A percentile compares a stretch with the other conserved stretches of the same genome.
Conservation (phyloP, 2,888 invertebrate species). For the Melikaiella ostensackeni region DNA sequence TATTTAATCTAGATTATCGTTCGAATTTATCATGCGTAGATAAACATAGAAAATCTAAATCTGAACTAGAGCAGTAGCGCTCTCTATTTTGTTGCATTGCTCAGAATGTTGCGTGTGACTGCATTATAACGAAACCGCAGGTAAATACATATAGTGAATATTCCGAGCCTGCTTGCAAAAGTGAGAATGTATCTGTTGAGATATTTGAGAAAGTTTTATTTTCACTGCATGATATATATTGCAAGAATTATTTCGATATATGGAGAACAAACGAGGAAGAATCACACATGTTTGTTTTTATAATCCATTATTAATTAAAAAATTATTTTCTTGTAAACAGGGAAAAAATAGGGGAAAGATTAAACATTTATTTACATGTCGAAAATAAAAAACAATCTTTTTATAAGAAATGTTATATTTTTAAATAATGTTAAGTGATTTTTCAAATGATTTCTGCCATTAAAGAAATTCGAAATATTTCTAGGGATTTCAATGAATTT, state of each 20-base stretch:
- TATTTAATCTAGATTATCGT: neutral
- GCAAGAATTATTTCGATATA: neutral
- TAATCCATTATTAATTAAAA: neutral
- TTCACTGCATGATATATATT: constrained; percentile 19
- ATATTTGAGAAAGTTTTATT: constrained; percentile 30
- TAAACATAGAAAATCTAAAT: neutral
- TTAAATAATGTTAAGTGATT: too few relatives aligned
- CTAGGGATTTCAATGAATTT: too few relatives aligned
- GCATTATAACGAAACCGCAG: constrained; percentile 22
- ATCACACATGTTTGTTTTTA: neutral
- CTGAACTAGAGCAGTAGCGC: constrained; percentile 1
- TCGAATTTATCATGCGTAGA: constrained; percentile 6
- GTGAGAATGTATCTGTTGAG: constrained; percentile 17
- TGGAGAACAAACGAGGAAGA: neutral
- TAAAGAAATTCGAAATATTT: too few relatives aligned
- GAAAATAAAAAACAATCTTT: too few relatives aligned
- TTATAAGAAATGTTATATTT: too few relatives aligned
- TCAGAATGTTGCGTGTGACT: neutral
- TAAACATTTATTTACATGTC: too few relatives aligned
- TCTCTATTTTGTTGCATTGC: constrained; percentile 24
- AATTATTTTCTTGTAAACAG: too few relatives aligned
- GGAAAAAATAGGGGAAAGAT: too few relatives aligned
- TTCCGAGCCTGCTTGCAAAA: constrained; percentile 19
- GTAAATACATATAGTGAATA: neutral
- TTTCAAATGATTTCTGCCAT: too few relatives aligned